phyloP scores from a whole-genome alignment of 2,888 invertebrate genomes.

The Drosophila pseudotakahashii region DNA sequence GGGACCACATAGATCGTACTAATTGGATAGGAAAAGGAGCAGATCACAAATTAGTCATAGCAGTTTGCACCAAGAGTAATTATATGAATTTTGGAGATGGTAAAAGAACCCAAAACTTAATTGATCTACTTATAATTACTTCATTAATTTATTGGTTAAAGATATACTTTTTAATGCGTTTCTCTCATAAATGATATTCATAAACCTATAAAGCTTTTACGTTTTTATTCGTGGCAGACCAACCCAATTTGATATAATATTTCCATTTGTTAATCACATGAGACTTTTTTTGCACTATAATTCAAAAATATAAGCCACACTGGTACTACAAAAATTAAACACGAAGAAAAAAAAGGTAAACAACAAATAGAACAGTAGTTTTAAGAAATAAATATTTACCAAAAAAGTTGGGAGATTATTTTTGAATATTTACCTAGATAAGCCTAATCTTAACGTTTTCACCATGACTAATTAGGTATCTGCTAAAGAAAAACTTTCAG shows the following conservation, averaged over 20 bases:
- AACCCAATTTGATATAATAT: neutral
- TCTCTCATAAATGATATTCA: neutral
- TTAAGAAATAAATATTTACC: conserved; percentile 24
- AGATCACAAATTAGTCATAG: neutral
- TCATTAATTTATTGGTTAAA: neutral
- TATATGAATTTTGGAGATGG: neutral
- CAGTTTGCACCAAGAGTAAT: neutral
- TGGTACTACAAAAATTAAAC: neutral
- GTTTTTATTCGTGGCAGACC: neutral
- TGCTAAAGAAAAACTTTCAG: neutral
- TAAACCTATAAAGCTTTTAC: neutral
- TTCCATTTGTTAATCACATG: neutral
- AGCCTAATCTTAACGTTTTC: conserved; percentile 25
- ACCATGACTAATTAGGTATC: conserved; percentile 1
- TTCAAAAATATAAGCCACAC: neutral
- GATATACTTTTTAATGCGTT: neutral
- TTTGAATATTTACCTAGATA: conserved; percentile 33
- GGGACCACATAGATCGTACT: conserved; percentile 3
- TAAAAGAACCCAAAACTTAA: neutral
- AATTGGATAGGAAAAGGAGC: conserved; percentile 4
- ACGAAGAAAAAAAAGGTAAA: neutral
- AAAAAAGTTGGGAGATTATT: conserved; percentile 9
- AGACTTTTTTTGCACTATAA: neutral
- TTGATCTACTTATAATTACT: neutral
- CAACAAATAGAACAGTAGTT: conserved; percentile 7